Evolutionary conservation across 1,140 invertebrate genomes (phyloP).

Genomic region (Drosophila parabipectinata): DNA sequence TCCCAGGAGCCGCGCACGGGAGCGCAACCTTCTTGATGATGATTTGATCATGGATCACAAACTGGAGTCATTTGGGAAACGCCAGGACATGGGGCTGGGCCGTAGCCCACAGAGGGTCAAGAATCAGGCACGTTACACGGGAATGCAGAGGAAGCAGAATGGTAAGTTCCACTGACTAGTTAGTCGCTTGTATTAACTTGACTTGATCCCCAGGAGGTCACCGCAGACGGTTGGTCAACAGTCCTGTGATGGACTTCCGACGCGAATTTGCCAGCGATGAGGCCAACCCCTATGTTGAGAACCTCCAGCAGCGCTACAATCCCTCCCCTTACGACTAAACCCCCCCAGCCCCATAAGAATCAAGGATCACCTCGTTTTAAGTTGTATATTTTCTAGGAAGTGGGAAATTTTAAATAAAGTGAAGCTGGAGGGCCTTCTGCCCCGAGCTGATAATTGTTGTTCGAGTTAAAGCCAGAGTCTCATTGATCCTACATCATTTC

Average conservation of each 20-base stretch:
- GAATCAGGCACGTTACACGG: neutral
- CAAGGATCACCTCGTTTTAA: neutral
- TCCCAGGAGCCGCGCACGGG: no score
- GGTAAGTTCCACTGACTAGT: neutral
- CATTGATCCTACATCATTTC: constrained; percentile 36
- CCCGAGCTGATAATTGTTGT: no score
- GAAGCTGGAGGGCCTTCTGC: no score
- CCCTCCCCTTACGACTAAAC: neutral
- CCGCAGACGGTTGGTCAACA: neutral
- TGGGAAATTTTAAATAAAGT: neutral
- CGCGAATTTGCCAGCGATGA: constrained; percentile 7
- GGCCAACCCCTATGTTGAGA: constrained; percentile 5
- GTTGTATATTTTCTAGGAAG: neutral
- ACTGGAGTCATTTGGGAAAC: neutral
- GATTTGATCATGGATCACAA: neutral
- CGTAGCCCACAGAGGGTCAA: neutral
- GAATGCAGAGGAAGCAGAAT: neutral
- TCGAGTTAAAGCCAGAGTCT: no score
- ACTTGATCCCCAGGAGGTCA: neutral
- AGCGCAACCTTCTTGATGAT: neutral
- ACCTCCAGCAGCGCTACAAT: constrained; percentile 1
- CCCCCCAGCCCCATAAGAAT: neutral
- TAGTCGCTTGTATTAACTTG: no score
- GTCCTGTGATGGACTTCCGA: constrained; percentile 1
- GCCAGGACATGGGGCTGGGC: neutral